Evolutionary conservation across 2,797 vertebrate genomes (phyloP), one percentile per base, ranked within the genome.

Genomic region (Cichlasoma orientale): DNA sequence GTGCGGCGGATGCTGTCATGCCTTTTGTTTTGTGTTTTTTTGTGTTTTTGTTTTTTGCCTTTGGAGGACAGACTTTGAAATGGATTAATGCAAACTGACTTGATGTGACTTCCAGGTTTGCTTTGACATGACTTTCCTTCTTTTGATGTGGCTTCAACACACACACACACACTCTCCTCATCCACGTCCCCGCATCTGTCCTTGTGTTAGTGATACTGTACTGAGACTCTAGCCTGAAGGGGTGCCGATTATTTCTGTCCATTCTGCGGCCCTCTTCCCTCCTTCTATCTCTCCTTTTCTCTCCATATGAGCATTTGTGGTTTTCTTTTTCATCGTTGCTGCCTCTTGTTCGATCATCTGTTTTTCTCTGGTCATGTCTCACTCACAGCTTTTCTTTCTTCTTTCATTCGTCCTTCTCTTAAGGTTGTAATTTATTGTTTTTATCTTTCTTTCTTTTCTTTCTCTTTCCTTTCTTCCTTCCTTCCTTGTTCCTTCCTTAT

Each of bases 11-110:
- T 58, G 69, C 88, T 89, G 78, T 90, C 84, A 31, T 7, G 36
- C 77, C 77, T 89, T 88, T 90, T 91, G 75, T 79, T 61, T 84
- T 59, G 59, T 27, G 29, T 66, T 78, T 73, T 74, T 56, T 31
- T 41, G 54, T 59, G 69, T 59, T 66, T 74, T 79, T 25, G 38
- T 58, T 74, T 78, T 72, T 66, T 71, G 70, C 82, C 73, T 84
- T 81, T 50, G 63, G 83, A 90, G 86, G 83, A 85, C 86, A 82
- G 80, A 78, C 90, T 91, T 84, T 90, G 87, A 92, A 91, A 89
- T 21, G 75, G 86, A 91, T 90, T 92, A 90, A 91, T 79, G 7
- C 78, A 84, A 81, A 75, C 8, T 78, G 85, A 87, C 86, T 87
- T 53, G 85, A 88, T 88, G 85, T 80, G 86, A 87, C 85, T 90